phyloP scores from a whole-genome alignment of 2,888 invertebrate species.

The Coremacera marginata region DNA sequence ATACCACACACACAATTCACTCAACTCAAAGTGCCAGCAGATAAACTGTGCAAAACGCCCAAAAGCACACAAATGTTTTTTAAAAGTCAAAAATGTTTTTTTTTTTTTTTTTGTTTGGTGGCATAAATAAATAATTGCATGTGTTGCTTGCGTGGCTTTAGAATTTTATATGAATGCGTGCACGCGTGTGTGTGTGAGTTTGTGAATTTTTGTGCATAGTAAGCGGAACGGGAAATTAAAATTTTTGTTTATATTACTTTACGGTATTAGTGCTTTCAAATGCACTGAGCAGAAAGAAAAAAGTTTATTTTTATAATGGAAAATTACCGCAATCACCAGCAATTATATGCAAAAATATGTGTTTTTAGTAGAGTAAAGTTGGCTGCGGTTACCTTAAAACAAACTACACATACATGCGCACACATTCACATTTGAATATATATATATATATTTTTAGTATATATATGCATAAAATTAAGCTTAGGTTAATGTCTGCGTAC shows the following conservation, averaged over 20 bases:
- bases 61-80: no score
- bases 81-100: no score
- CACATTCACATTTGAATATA: no score
- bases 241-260: slow-evolving; percentile 14
- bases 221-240: slow-evolving; percentile 23
- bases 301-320: slow-evolving; percentile 28
- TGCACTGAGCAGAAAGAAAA: neutral
- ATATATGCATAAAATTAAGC: no score
- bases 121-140: neutral
- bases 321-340: slow-evolving; percentile 34
- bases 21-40: no score
- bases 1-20: no score
- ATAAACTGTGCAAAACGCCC: no score
- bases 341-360: slow-evolving; percentile 30
- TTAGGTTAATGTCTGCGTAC: no score
- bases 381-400: no score
- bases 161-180: neutral
- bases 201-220: neutral
- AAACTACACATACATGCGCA: no score
- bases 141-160: neutral
- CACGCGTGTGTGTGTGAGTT: neutral
- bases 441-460: no score
- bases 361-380: neutral
- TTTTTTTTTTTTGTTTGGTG: no score
- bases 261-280: neutral